Conservation (phyloP, 1,140 invertebrate genomes). For the Thaumatotibia leucotreta region DNA sequence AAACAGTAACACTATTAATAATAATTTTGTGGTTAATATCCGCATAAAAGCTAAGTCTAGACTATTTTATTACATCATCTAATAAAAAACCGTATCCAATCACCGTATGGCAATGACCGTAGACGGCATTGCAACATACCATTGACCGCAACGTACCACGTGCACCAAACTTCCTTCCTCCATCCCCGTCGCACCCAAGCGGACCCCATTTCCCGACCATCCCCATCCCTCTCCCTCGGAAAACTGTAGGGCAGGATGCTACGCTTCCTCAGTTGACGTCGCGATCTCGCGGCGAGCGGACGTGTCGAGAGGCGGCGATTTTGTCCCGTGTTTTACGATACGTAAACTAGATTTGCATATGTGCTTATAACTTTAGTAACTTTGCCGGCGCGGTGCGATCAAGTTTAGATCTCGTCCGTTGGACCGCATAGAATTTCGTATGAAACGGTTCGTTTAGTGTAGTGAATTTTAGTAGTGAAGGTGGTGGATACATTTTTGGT, state of each 20-base stretch:
- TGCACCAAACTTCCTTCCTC: conserved; percentile 46
- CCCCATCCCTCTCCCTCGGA: conserved; percentile 46
- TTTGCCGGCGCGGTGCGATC: conserved; percentile 6
- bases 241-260: conserved; percentile 54
- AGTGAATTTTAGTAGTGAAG: conserved; percentile 34
- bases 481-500: not conserved
- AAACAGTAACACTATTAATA: no score
- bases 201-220: conserved; percentile 25
- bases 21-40: no score
- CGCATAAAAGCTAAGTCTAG: no score
- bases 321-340: conserved; percentile 21
- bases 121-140: conserved; percentile 52
- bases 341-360: conserved; percentile 14
- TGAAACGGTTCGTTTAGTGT: not conserved
- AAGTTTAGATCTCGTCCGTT: not conserved
- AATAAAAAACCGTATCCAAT: conserved; percentile 24
- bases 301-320: conserved; percentile 26
- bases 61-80: no score
- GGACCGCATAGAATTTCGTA: not conserved
- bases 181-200: conserved; percentile 34
- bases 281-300: conserved; percentile 35
- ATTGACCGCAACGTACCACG: conserved; percentile 64
- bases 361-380: conserved; percentile 1
- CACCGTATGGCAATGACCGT: conserved; percentile 65
- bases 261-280: conserved; percentile 54